Conservation (phyloP, 2,113 vertebrate genomes). For the Triplophysa dalaica region DNA sequence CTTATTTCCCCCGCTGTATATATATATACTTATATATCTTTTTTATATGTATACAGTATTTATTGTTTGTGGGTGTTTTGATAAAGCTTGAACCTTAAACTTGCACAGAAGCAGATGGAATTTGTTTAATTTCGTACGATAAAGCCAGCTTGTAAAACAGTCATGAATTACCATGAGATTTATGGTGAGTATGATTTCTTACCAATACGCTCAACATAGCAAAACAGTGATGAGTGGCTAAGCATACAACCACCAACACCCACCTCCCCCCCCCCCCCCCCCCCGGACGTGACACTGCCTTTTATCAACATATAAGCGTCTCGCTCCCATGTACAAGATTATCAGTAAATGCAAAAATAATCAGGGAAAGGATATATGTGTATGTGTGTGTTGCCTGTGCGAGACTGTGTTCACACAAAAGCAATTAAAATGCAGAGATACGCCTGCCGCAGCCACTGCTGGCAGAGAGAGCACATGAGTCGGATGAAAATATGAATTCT, state of each 20-base stretch:
- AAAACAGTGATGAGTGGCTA: not conserved
- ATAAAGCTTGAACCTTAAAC: too few relatives aligned
- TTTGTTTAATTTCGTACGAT: too few relatives aligned
- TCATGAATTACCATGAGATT: not conserved
- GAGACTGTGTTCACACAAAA: conserved; percentile 67
- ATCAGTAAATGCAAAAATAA: not conserved
- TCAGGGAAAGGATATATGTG: not conserved
- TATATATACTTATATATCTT: too few relatives aligned
- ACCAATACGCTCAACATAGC: not conserved
- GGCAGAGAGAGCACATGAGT: conserved; percentile 38
- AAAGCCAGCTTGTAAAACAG: not conserved
- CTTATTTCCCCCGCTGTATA: too few relatives aligned
- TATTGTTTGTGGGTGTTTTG: too few relatives aligned
- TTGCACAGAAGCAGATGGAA: too few relatives aligned
- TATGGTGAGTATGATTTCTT: not conserved
- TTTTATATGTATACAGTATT: too few relatives aligned
- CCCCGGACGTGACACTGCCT: not conserved
- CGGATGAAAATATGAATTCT: conserved; percentile 55
- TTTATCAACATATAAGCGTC: not conserved
- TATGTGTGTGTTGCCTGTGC: conserved; percentile 35
- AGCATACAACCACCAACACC: too few relatives aligned
- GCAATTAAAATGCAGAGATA: conserved; percentile 71
- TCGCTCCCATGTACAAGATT: not conserved
- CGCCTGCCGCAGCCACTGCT: conserved; percentile 60
- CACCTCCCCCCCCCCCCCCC: too few relatives aligned